phyloP scores from a whole-genome alignment of 23 tunicate genomes.

The Ascidia mentula region DNA sequence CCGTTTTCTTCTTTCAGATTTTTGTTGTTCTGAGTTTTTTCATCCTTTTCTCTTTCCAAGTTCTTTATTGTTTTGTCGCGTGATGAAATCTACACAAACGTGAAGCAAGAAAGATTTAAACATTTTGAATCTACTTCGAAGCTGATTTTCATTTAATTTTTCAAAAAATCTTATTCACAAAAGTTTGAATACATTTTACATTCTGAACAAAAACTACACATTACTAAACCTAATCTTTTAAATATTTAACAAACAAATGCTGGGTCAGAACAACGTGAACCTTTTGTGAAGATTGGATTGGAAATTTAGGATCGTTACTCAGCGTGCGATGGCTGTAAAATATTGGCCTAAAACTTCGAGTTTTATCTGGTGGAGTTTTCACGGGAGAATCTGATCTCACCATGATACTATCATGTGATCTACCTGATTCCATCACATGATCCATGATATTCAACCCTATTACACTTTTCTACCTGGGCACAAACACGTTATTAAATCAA shows the following conservation, averaged over 20 bases:
- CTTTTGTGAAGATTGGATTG: background rate
- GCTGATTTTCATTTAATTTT: too few relatives aligned
- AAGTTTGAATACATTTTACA: too few relatives aligned
- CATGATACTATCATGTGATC: background rate
- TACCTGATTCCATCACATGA: background rate
- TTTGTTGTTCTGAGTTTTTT: constrained; percentile 19
- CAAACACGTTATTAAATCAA: too few relatives aligned
- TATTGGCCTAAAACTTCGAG: background rate
- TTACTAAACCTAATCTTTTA: too few relatives aligned
- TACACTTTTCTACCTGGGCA: too few relatives aligned
- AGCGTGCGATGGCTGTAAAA: constrained; percentile 8
- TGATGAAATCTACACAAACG: constrained; percentile 35
- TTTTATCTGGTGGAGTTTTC: background rate
- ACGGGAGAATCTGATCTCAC: background rate
- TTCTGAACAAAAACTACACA: too few relatives aligned
- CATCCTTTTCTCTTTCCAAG: constrained; percentile 32
- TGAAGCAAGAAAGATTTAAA: too few relatives aligned
- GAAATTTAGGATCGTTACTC: background rate
- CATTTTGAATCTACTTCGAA: too few relatives aligned
- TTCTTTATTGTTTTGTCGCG: constrained; percentile 61
- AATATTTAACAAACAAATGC: background rate
- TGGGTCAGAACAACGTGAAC: background rate
- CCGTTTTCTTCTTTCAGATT: constrained; percentile 75
- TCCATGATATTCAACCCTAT: too few relatives aligned
- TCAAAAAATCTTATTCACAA: too few relatives aligned